phyloP scores from a whole-genome alignment of 2,888 invertebrate species.

The Cephus nigrinus region DNA sequence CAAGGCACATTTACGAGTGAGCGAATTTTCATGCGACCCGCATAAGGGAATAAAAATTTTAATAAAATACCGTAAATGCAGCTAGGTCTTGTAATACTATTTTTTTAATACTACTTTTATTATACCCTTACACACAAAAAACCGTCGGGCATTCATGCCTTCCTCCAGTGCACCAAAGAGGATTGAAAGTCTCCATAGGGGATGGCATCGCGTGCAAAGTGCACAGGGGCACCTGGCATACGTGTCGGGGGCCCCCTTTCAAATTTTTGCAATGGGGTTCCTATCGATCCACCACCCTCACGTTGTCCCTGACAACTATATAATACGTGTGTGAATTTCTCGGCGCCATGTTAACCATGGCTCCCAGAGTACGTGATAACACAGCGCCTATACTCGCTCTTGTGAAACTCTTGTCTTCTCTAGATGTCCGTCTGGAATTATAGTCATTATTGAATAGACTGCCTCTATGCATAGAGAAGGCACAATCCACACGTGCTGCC shows the following conservation, averaged over 20 bases:
- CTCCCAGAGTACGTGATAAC: not conserved
- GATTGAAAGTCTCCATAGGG: too few species aligned
- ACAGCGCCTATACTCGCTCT: not conserved
- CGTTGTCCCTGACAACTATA: slow-evolving; percentile 17
- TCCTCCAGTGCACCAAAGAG: too few species aligned
- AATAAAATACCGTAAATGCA: too few species aligned
- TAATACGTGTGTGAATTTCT: not conserved
- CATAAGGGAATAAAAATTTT: too few species aligned
- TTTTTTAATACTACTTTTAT: too few species aligned
- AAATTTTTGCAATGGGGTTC: slow-evolving; percentile 50
- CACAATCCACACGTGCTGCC: not conserved
- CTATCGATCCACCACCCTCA: slow-evolving; percentile 48
- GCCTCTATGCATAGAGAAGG: not conserved
- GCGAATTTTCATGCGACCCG: too few species aligned
- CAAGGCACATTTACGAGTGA: too few species aligned
- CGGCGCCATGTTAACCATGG: not conserved
- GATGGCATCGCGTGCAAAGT: slow-evolving; percentile 8
- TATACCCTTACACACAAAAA: too few species aligned
- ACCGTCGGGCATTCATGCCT: too few species aligned
- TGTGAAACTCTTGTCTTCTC: not conserved
- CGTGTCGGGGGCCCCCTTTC: slow-evolving; percentile 27
- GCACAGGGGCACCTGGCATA: slow-evolving; percentile 22
- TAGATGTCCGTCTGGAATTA: not conserved
- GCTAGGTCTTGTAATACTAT: too few species aligned
- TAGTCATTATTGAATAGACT: not conserved